phyloP scores from a whole-genome alignment of 2,113 vertebrate species.

The Zosterops borbonicus region DNA sequence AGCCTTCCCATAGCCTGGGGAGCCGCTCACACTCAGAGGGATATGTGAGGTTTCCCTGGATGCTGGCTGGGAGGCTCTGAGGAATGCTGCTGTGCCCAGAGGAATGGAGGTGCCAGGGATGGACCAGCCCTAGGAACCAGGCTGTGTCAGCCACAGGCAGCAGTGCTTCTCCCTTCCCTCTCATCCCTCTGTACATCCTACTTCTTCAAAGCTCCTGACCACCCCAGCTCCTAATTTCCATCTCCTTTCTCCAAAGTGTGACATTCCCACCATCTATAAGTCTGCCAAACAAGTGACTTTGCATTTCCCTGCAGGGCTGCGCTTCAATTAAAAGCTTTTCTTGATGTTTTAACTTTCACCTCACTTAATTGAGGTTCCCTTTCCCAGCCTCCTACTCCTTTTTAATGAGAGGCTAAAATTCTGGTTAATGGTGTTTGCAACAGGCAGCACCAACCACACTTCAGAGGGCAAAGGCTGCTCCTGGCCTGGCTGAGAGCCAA shows the following conservation, averaged over 20 bases:
- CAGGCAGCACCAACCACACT: accelerated
- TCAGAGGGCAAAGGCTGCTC: background rate
- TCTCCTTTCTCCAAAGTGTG: background rate
- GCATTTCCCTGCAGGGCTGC: constrained; percentile 22
- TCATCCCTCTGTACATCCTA: background rate
- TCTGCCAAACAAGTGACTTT: background rate
- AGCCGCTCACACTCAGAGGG: accelerated
- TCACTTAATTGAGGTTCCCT: constrained; percentile 15
- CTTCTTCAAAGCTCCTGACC: background rate
- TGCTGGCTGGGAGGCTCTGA: accelerated
- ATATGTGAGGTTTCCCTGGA: background rate
- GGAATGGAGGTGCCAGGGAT: background rate
- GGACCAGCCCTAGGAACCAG: background rate
- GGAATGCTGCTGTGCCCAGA: accelerated
- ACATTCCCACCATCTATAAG: background rate
- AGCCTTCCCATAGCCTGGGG: background rate
- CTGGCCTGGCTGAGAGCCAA: background rate
- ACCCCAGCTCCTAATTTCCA: background rate
- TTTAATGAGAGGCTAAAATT: background rate
- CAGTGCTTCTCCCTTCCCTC: background rate
- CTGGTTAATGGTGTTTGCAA: background rate
- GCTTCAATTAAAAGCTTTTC: constrained; percentile 52
- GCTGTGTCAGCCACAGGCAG: background rate
- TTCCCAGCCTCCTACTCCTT: background rate
- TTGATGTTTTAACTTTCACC: constrained; percentile 42